Percentiles rank a stretch among this genome's conserved stretches.
Conservation (phyloP, 2,888 invertebrate species). For the Nesidiocoris tenuis region DNA sequence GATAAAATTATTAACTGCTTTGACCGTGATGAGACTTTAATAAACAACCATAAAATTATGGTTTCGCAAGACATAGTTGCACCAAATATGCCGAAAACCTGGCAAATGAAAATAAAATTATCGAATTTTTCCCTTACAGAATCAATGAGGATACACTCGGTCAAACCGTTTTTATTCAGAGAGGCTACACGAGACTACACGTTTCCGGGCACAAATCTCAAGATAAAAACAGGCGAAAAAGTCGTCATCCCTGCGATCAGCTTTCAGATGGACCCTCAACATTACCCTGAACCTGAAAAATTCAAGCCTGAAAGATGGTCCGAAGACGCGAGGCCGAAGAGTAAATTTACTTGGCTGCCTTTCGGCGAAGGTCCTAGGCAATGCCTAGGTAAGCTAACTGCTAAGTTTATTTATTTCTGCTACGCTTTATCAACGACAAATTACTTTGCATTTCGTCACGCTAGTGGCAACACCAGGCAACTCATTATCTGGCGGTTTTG, state of each 20-base stretch:
- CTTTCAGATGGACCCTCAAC: constrained; percentile 25
- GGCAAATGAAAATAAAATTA: not conserved
- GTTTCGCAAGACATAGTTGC: no score
- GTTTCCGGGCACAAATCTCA: constrained; percentile 7
- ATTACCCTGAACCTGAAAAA: constrained; percentile 29
- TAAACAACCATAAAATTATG: no score
- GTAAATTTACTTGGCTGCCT: constrained; percentile 27
- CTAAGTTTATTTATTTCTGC: no score
- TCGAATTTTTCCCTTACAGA: constrained; percentile 13
- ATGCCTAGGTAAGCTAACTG: constrained; percentile 40
- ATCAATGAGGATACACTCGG: constrained; percentile 30
- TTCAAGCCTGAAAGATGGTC: constrained; percentile 38
- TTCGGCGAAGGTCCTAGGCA: constrained; percentile 35
- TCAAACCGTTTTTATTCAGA: constrained; percentile 29
- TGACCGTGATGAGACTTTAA: no score
- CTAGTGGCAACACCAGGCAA: no score
- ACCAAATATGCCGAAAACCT: no score
- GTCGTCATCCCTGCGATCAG: constrained; percentile 28
- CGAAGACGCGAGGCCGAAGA: not conserved
- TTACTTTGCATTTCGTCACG: no score
- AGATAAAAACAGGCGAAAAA: constrained; percentile 24
- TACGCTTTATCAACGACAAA: no score
- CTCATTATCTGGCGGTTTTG: no score
- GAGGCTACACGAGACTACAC: constrained; percentile 28
- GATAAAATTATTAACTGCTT: no score